Evolutionary conservation across 2,888 invertebrate species (phyloP), one percentile per base, ranked within the genome.

Genomic region (Lucinisca nassula): DNA sequence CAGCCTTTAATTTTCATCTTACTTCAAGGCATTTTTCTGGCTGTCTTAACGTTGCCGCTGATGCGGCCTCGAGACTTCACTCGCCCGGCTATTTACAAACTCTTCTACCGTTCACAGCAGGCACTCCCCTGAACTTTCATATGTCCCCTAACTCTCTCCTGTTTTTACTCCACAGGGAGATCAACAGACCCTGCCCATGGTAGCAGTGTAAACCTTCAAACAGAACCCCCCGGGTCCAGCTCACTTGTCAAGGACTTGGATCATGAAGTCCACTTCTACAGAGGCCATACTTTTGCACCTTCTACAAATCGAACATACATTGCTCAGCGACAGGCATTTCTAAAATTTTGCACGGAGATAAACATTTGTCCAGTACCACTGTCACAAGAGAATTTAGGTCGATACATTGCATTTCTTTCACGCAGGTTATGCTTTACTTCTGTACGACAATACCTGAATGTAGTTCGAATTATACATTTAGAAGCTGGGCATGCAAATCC

Each of bases 291-390:
- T 21, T 79, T 85, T 55, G 81, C 85, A 21, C 75, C 76, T 27
- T 82, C 81, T n/a, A 82, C 85, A 0, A 72, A 76, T n/a, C 21
- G 67, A 21, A 85, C 85, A 17, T 85, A 85, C 51, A 27, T 35
- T 8, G 17, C 67, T 14, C 67, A 67, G 17, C 6, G 30, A 67
- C 67, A 35, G 30, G 30, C 32, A 10, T 67, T 8, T 21, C 37
- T 67, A 3, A 14, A 67, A 12, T 67, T 67, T 21, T 67, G 67
- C 17, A 8, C 10, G 21, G 37, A 35, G 4, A 30, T 24, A 4
- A 17, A 35, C 21, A 27, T 67, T 27, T 3, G 10, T 30, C 67
- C 67, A 17, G 67, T 67, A 21, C 67, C 67, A 3, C 17, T 67
- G 21, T 24, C 67, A 17, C 67, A 67, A 67, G 21, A 3, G 21